Percentiles rank a stretch among this genome's conserved stretches.
These are phyloP conservation scores for Umimayanthus kanabou DNA, from an alignment of 92 coral and sea anemone genomes.

Conservation along the genomic window DNA sequence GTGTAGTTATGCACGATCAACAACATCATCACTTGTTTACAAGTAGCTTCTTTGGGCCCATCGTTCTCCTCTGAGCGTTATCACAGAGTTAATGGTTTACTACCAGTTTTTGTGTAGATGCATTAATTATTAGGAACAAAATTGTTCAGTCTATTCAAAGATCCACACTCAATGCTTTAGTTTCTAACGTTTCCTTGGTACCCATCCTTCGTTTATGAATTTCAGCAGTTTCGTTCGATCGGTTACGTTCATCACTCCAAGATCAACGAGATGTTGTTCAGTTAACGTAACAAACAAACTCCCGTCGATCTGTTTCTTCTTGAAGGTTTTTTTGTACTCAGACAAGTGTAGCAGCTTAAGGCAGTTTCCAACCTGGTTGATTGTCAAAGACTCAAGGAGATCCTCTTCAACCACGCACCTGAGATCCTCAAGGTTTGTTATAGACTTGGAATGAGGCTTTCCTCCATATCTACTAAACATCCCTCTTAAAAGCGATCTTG, in stretches of 20 bases:
- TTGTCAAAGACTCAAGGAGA: neutral
- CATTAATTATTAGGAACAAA: too few relatives aligned
- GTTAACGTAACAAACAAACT: conserved; percentile 27
- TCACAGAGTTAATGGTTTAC: too few relatives aligned
- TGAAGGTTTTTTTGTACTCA: conserved; percentile 19
- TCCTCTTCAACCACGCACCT: neutral
- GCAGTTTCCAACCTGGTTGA: conserved; percentile 24
- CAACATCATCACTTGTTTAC: too few relatives aligned
- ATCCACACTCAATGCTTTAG: neutral
- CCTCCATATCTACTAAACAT: neutral
- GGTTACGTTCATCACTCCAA: conserved; percentile 8
- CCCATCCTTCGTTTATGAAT: conserved; percentile 31
- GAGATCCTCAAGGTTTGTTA: conserved; percentile 18
- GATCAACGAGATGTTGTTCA: conserved; percentile 30
- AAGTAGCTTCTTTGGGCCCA: neutral
- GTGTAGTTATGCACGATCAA: neutral
- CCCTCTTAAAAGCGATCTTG: neutral
- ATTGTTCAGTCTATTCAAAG: neutral
- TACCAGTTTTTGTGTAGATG: too few relatives aligned
- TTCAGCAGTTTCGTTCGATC: conserved; percentile 29
- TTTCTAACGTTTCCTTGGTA: conserved; percentile 8
- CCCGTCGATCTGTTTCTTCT: conserved; percentile 35
- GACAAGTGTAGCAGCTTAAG: conserved; percentile 32
- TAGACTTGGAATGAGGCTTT: neutral
- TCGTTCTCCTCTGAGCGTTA: neutral